Percentiles rank a stretch among this genome's conserved stretches.
Evolutionary conservation across 1,140 invertebrate genomes (phyloP).

Genomic region (Diploscapter pachys): DNA sequence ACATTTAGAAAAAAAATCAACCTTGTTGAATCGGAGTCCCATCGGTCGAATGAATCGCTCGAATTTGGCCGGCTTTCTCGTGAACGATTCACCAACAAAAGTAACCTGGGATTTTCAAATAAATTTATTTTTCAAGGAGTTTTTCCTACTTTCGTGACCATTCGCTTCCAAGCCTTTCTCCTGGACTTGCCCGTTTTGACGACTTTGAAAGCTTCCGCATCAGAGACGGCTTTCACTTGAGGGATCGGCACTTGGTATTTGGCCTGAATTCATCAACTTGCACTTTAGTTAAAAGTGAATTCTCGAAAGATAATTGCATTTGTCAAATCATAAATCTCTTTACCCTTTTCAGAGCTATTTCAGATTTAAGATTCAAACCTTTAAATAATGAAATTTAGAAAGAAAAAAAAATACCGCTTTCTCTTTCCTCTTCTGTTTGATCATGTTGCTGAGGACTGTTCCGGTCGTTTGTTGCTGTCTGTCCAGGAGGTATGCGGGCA

Average conservation of each 20-base stretch:
- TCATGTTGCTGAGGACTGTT: conserved; percentile 96
- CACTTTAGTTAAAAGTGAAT: not conserved
- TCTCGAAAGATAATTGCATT: not conserved
- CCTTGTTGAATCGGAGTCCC: conserved; percentile 81
- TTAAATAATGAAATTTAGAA: not conserved
- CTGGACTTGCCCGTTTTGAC: conserved; percentile 88
- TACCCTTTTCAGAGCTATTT: too few relatives aligned
- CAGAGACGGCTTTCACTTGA: conserved; percentile 93
- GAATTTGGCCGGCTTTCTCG: conserved; percentile 97
- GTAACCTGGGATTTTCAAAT: conserved; percentile 65
- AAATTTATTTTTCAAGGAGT: not conserved
- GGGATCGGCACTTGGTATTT: conserved; percentile 99
- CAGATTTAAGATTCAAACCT: too few relatives aligned
- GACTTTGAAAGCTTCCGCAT: conserved; percentile 94
- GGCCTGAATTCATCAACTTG: conserved; percentile 64
- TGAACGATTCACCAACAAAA: conserved; percentile 96
- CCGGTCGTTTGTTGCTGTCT: conserved; percentile 82
- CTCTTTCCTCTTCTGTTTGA: conserved; percentile 99
- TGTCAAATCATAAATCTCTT: not conserved
- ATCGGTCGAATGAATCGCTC: conserved; percentile 98
- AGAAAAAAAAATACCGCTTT: conserved; percentile 70
- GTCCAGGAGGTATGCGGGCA: conserved; percentile 93
- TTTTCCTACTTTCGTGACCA: conserved; percentile 89
- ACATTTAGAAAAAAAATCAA: conserved; percentile 16
- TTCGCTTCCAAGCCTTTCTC: conserved; percentile 96